phyloP scores from a whole-genome alignment of 2,888 invertebrate genomes.

The Mimas tiliae region DNA sequence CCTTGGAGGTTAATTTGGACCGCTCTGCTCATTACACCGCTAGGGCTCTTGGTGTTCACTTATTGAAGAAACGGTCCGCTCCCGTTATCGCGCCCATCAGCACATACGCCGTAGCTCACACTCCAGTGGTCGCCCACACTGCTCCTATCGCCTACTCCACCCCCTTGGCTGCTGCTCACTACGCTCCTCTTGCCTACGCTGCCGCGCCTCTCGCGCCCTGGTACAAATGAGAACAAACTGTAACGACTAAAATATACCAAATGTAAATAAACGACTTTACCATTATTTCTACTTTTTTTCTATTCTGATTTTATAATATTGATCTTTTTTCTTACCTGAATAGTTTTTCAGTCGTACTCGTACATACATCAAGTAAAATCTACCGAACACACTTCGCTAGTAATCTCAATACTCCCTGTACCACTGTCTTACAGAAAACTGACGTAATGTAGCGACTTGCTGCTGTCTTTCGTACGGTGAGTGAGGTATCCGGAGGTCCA shows the following conservation, averaged over 20 bases:
- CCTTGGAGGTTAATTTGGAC: conserved; percentile 76
- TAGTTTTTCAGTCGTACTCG: too few relatives aligned
- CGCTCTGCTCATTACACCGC: conserved; percentile 74
- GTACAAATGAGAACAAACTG: conserved; percentile 36
- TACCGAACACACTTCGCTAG: too few relatives aligned
- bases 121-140: conserved; percentile 38
- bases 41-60: conserved; percentile 61
- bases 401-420: too few relatives aligned
- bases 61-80: conserved; percentile 71
- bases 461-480: too few relatives aligned
- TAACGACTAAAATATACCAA: background rate
- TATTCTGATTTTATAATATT: background rate
- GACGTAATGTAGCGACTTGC: too few relatives aligned
- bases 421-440: too few relatives aligned
- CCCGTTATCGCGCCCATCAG: conserved; percentile 36
- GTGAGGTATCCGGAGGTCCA: too few relatives aligned
- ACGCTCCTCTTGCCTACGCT: conserved; percentile 57
- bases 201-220: conserved; percentile 50
- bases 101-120: conserved; percentile 33
- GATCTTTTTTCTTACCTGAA: too few relatives aligned
- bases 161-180: conserved; percentile 35
- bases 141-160: conserved; percentile 38
- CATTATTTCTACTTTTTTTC: background rate
- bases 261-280: conserved; percentile 13
- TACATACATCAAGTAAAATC: too few relatives aligned